Base-by-base conservation (phyloP, 2,888 invertebrate species). In the Dryocosmus kuriphilus region DNA sequence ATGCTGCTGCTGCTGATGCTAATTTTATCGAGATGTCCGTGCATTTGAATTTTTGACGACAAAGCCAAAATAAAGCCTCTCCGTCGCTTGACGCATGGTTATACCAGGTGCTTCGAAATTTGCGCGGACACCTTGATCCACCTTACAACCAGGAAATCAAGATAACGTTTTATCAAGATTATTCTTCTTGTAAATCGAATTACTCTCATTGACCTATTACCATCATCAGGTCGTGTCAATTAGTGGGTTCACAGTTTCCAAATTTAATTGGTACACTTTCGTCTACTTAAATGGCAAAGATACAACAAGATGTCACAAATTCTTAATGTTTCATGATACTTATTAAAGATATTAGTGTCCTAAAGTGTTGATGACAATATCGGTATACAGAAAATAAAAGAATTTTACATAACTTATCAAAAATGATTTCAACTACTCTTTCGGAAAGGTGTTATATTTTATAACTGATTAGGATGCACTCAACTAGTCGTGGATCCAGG, bases 11-110 rank as follows among this genome's bases (percentile, higher is more conserved):
- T 71, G 71, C 51, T 71, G 71, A 65, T 78, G 60, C 80, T 80
- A 80, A 80, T 79, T 80, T 79, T 80, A 75, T 74, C 78, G 61
- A 61, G 46, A 75, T 78, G 67, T 74, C 61, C 74, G 80, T 76
- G 82, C 81, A 78, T 83, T 84, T 83, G 80, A 84, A 84, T 84
- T 80, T 80, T 81, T 78, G 77, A 83, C 79, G 77, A 76, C 61
- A 71, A 71, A 51, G 71, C 51, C 74, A 79, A 80, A 80, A 80
- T 80, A 80, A 79, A 75, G 60, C 51, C 32, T 67, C 67, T n/a
- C 5, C 5, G 11, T 3, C 51, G 30, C 51, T 51, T 71, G 22
- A 63, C n/a, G 35, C n/a, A 35, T 63, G 19, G 19, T 19, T 27
- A 27, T 60, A 24, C 46, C 41, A 67, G 30, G 46, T 71, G 67